These are phyloP conservation scores for Lepidonotus clava DNA, from an alignment of 2,888 invertebrate genomes.

Conservation along the genomic window DNA sequence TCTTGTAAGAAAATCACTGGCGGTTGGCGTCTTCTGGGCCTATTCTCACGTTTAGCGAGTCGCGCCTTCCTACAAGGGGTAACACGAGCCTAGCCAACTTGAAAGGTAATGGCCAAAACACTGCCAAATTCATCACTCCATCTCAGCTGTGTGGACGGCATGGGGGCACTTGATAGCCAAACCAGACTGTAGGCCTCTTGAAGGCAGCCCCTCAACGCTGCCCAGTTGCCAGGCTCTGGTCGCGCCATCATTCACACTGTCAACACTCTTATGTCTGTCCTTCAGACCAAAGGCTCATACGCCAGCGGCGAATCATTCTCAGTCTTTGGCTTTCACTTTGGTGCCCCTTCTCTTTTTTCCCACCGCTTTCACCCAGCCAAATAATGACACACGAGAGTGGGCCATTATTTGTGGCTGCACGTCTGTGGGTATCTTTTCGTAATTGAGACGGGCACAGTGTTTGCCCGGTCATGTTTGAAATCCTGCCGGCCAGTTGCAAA, in stretches of 20 bases:
- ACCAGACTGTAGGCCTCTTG: background rate
- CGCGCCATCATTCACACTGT: background rate
- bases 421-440: background rate
- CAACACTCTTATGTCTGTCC: background rate
- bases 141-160: background rate
- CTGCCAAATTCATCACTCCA: slow-evolving; percentile 18
- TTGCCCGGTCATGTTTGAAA: background rate
- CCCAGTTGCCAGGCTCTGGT: background rate
- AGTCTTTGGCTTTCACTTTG: background rate
- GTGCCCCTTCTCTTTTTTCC: too few relatives aligned
- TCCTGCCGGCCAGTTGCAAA: background rate
- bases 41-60: background rate
- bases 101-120: slow-evolving; percentile 37
- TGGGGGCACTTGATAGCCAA: background rate
- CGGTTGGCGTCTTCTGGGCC: too few relatives aligned
- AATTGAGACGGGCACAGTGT: background rate
- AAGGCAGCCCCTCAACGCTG: background rate
- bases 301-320: background rate
- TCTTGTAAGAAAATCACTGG: slow-evolving; percentile 15
- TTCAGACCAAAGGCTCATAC: background rate
- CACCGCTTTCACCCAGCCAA: background rate
- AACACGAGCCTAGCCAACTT: background rate
- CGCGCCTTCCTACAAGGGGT: background rate
- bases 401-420: background rate
- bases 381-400: background rate